Evolutionary conservation across 2,113 vertebrate species (phyloP).

Genomic region (Passer montanus): DNA sequence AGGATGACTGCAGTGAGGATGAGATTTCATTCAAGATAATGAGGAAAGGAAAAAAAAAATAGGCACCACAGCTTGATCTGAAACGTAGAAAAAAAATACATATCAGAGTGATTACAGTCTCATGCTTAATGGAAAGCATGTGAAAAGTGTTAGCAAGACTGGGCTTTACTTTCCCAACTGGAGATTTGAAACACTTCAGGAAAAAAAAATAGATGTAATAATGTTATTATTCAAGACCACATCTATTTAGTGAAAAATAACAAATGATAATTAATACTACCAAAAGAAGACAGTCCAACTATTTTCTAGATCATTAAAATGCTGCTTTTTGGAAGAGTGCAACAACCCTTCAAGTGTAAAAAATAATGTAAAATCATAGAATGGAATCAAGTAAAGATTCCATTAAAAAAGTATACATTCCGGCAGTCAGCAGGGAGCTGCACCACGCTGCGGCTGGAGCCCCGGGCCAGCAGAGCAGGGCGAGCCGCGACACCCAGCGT

Average conservation of each 20-base stretch:
- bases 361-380: background rate
- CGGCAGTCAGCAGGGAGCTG: accelerated
- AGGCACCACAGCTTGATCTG: background rate
- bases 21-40: background rate
- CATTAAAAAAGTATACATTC: accelerated
- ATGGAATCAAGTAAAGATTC: background rate
- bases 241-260: background rate
- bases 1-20: background rate
- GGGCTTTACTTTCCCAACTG: background rate
- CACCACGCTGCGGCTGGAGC: background rate
- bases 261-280: background rate
- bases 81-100: background rate
- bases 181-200: background rate
- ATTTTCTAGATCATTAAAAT: background rate
- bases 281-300: background rate
- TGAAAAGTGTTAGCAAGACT: background rate
- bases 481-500: background rate
- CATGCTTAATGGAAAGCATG: background rate
- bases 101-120: background rate
- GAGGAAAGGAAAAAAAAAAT: background rate
- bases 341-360: background rate
- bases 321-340: background rate
- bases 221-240: background rate
- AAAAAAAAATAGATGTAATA: background rate
- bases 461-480: accelerated